Evolutionary conservation across 2,797 vertebrate species (phyloP), one percentile per base, ranked within the genome.

Genomic region (Sandelia bainsii): DNA sequence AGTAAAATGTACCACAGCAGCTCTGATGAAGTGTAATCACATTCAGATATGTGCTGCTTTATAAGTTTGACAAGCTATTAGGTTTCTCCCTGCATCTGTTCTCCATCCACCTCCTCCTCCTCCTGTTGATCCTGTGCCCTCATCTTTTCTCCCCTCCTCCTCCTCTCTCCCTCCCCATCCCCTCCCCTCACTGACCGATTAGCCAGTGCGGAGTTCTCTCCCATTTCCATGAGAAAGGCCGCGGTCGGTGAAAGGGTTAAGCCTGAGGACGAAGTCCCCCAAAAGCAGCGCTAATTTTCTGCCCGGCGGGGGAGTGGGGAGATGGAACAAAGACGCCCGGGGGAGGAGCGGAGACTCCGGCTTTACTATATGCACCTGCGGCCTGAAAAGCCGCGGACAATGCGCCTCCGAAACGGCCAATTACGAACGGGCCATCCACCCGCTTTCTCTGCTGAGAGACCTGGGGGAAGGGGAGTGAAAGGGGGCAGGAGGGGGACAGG

Each of bases 321-420:
- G 88, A 69, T 88, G 78, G 92, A 93, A 95, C 93, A 95, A 95
- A 94, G 93, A 87, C 87, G 79, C 77, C 90, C 85, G 89, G 89
- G 93, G 92, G 93, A 92, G 93, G 91, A 87, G 92, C 85, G 71
- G 89, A 85, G 90, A 88, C 90, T 92, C 88, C 77, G 84, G 91
- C 92, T 95, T 95, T 94, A 95, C 94, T 93, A 92, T 92, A 89
- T 92, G 94, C 94, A 95, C 94, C 94, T 95, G 94, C 94, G 88
- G 92, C 83, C 93, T 95, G 93, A 94, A 95, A 94, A 93, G 93
- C 87, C 59, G 25, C 58, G 88, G 90, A 95, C 94, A 95, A 95
- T 92, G 90, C 82, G 90, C 86, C 90, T 91, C 91, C 83, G 94
- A 95, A 94, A 94, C 93, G 91, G 92, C 93, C 94, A 95, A 95